phyloP scores from a whole-genome alignment of 1,140 invertebrate species.

The Lanistes nyassanus region DNA sequence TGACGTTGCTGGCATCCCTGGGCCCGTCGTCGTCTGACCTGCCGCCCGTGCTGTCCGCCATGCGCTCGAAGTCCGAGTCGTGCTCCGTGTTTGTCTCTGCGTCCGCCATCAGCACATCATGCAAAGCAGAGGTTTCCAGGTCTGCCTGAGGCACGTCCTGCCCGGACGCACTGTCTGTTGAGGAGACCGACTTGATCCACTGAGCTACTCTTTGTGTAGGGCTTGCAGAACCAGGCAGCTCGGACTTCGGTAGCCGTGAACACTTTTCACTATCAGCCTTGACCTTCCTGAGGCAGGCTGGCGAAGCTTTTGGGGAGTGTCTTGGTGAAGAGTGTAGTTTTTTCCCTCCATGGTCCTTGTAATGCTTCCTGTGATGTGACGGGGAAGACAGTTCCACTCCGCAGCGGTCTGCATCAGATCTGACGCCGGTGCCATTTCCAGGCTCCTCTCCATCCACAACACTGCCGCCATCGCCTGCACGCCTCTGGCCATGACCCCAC shows the following conservation, averaged over 20 bases:
- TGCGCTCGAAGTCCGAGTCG: slow-evolving; percentile 41
- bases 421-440: background rate
- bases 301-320: slow-evolving; percentile 46
- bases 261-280: slow-evolving; percentile 23
- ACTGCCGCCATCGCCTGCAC: slow-evolving; percentile 18
- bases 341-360: slow-evolving; percentile 27
- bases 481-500: slow-evolving; percentile 4
- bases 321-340: slow-evolving; percentile 42
- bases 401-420: background rate
- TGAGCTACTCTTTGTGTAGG: slow-evolving; percentile 58
- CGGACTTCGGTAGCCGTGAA: slow-evolving; percentile 37
- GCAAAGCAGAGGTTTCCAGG: background rate
- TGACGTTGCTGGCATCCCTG: slow-evolving; percentile 25
- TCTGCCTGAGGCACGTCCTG: background rate
- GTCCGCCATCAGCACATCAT: slow-evolving; percentile 34
- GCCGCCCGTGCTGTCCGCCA: slow-evolving; percentile 34
- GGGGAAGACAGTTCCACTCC: background rate
- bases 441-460: slow-evolving; percentile 3
- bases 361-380: slow-evolving; percentile 15
- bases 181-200: slow-evolving; percentile 59
- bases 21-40: slow-evolving; percentile 18
- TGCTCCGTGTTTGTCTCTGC: slow-evolving; percentile 46
- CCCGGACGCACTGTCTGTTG: slow-evolving; percentile 6
- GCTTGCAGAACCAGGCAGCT: slow-evolving; percentile 42
- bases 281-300: slow-evolving; percentile 38